Evolutionary conservation across 2,113 vertebrate species (phyloP).

Genomic region (Anthoscopus minutus): DNA sequence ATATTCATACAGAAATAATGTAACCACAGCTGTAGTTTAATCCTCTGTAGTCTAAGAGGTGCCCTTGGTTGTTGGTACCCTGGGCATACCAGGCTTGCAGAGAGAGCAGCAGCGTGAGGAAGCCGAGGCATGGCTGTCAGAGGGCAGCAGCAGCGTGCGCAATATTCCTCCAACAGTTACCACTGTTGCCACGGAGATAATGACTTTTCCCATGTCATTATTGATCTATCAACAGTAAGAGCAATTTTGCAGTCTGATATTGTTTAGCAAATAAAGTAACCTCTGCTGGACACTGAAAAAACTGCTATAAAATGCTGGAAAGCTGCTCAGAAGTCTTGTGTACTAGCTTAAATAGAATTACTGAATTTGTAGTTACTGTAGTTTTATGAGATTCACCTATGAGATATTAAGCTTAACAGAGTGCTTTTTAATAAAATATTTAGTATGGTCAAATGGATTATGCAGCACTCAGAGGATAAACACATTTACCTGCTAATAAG

Average conservation of each 20-base stretch:
- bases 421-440: not conserved
- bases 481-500: not conserved
- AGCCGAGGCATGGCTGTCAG: constrained; percentile 73
- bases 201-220: constrained; percentile 68
- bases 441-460: not conserved
- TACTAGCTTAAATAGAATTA: not conserved
- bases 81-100: constrained; percentile 70
- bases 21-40: not conserved
- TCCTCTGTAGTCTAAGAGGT: constrained; percentile 63
- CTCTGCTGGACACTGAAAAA: constrained; percentile 70
- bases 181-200: constrained; percentile 75
- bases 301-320: constrained; percentile 69
- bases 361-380: not conserved
- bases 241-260: constrained; percentile 71
- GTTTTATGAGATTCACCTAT: not conserved
- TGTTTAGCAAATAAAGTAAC: constrained; percentile 63
- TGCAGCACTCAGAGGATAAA: not conserved
- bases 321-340: not conserved
- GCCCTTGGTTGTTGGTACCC: constrained; percentile 67
- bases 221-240: constrained; percentile 75
- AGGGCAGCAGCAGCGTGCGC: constrained; percentile 59
- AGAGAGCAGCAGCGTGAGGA: constrained; percentile 67
- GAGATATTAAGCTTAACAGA: not conserved
- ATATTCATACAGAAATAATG: rapidly evolving
- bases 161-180: constrained; percentile 70